Percentiles rank a stretch among this genome's conserved stretches.
These are phyloP conservation scores for Monochamus saltuarius DNA, from an alignment of 1,140 invertebrate species.

Conservation along the genomic window DNA sequence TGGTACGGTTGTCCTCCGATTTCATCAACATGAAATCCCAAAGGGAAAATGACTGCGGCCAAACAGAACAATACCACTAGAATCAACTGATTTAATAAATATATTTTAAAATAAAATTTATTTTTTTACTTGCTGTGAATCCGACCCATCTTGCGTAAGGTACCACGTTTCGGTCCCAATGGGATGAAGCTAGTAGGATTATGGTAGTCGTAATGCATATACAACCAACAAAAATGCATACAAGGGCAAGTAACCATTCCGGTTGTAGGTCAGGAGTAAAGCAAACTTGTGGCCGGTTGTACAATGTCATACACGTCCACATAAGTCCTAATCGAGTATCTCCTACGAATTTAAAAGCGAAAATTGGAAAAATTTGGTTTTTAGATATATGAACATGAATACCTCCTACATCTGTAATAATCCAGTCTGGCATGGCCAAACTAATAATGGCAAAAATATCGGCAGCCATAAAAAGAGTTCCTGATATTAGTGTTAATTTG, in stretches of 20 bases:
- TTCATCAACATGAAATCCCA: slow-evolving; percentile 93
- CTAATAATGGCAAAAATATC: slow-evolving; percentile 93
- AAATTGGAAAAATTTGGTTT: slow-evolving; percentile 10
- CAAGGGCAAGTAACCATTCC: slow-evolving; percentile 87
- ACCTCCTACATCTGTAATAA: slow-evolving; percentile 92
- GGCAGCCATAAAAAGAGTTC: slow-evolving; percentile 86
- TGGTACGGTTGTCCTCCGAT: slow-evolving; percentile 95
- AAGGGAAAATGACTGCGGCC: slow-evolving; percentile 93
- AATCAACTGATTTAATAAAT: slow-evolving; percentile 49
- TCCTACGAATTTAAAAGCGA: slow-evolving; percentile 62
- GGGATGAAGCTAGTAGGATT: slow-evolving; percentile 81
- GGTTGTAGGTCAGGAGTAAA: slow-evolving; percentile 82
- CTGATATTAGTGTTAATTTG: slow-evolving; percentile 89
- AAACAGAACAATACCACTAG: slow-evolving; percentile 93
- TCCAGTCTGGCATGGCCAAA: slow-evolving; percentile 94
- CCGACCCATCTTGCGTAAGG: slow-evolving; percentile 93
- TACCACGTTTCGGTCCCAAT: slow-evolving; percentile 88
- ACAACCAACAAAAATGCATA: slow-evolving; percentile 90
- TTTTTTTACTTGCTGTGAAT: slow-evolving; percentile 83
- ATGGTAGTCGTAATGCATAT: slow-evolving; percentile 91
- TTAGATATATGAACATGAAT: slow-evolving; percentile 26
- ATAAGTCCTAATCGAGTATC: slow-evolving; percentile 87
- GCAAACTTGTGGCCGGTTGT: slow-evolving; percentile 84
- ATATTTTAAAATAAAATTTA: not conserved
- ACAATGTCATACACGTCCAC: slow-evolving; percentile 91